Conservation (phyloP, 2,113 vertebrate genomes). For the Siniperca knerii region DNA sequence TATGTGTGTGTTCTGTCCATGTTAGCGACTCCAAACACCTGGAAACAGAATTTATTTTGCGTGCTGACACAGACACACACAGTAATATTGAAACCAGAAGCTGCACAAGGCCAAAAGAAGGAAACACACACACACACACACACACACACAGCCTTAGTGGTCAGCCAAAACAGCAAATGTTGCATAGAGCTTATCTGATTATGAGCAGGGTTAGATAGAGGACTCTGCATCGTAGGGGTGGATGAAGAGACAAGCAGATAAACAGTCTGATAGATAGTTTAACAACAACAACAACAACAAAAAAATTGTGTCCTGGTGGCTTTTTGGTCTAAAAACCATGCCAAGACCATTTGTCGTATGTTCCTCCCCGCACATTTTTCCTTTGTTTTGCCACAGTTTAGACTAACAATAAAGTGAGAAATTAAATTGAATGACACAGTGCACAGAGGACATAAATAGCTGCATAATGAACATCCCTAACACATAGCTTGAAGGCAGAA, state of each 20-base stretch:
- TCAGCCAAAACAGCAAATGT: constrained; percentile 35
- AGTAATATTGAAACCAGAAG: constrained; percentile 6
- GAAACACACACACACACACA: background rate
- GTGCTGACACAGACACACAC: constrained; percentile 1
- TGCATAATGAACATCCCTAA: constrained; percentile 33
- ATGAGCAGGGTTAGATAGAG: constrained; percentile 49
- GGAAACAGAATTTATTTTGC: constrained; percentile 17
- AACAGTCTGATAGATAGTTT: constrained; percentile 28
- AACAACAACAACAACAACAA: background rate
- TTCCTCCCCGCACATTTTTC: background rate
- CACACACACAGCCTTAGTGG: background rate
- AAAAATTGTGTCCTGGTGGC: background rate
- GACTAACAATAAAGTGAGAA: constrained; percentile 26
- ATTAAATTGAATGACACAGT: constrained; percentile 31
- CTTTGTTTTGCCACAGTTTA: constrained; percentile 5
- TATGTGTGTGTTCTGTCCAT: background rate
- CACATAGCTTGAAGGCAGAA: constrained; percentile 26
- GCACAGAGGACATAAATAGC: constrained; percentile 29
- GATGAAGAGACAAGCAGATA: constrained; percentile 40
- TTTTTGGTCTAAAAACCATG: background rate
- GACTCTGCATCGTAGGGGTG: constrained; percentile 22
- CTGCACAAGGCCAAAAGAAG: background rate
- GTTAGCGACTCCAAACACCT: constrained; percentile 16
- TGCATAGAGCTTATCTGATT: constrained; percentile 56
- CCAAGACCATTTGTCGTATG: constrained; percentile 9